These are phyloP conservation scores for Pissodes strobi DNA, from an alignment of 1,140 invertebrate genomes.

Conservation along the genomic window DNA sequence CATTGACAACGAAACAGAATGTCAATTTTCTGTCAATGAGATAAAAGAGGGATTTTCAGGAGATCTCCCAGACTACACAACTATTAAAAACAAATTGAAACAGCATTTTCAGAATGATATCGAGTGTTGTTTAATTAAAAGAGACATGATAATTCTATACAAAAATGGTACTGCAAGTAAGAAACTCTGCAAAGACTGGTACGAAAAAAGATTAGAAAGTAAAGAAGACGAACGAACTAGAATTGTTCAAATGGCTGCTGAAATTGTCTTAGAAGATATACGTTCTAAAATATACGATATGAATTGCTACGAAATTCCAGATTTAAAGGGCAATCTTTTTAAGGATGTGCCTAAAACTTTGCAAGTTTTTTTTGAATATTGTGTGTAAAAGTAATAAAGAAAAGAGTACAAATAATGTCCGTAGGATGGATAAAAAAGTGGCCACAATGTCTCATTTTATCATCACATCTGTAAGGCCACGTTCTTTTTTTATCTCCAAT, in stretches of 20 bases:
- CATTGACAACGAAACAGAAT: neutral
- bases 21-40: conserved; percentile 15
- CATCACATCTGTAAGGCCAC: conserved; percentile 25
- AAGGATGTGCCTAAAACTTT: conserved; percentile 3
- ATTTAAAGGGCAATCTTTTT: conserved; percentile 3
- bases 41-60: conserved; percentile 8
- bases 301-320: neutral
- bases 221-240: conserved; percentile 5
- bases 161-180: conserved; percentile 10
- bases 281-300: conserved; percentile 6
- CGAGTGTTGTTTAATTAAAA: conserved; percentile 6
- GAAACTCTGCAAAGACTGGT: conserved; percentile 15
- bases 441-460: conserved; percentile 22
- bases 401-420: neutral
- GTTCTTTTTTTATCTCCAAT: conserved; percentile 27
- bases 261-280: conserved; percentile 11
- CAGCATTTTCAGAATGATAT: conserved; percentile 6
- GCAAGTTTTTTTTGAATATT: neutral
- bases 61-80: conserved; percentile 1
- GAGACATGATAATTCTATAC: conserved; percentile 7
- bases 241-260: conserved; percentile 12
- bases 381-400: conserved; percentile 2
- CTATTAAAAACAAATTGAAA: conserved; percentile 3
- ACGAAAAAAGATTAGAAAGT: conserved; percentile 10
- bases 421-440: conserved; percentile 21